Conservation (phyloP, 35 echinoderm and acorn worm genomes). For the Stichopus chloronotus region DNA sequence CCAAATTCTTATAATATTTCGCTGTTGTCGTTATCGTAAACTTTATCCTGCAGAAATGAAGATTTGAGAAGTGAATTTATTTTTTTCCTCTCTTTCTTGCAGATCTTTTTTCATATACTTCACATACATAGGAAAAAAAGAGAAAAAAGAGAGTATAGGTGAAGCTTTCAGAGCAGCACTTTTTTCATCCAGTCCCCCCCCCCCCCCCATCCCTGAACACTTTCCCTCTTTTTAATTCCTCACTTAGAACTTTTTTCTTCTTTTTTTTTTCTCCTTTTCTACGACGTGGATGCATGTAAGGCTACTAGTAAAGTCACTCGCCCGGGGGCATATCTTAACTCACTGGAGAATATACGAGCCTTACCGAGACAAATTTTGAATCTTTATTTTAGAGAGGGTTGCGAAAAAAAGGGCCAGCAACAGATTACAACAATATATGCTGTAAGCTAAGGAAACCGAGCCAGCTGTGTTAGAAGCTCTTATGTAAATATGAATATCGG, state of each 20-base stretch:
- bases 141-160: background rate
- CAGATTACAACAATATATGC: slow-evolving; percentile 15
- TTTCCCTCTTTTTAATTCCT: too few relatives aligned
- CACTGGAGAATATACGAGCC: slow-evolving; percentile 4
- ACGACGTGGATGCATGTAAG: too few relatives aligned
- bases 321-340: slow-evolving; percentile 14
- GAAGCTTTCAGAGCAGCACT: background rate
- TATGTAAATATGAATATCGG: slow-evolving; percentile 40
- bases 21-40: background rate
- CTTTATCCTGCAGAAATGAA: background rate
- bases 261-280: too few relatives aligned
- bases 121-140: background rate
- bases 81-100: background rate
- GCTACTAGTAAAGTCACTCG: slow-evolving; percentile 33
- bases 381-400: background rate
- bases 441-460: slow-evolving; percentile 42
- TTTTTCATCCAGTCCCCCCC: too few relatives aligned
- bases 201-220: too few relatives aligned
- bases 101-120: background rate
- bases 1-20: background rate
- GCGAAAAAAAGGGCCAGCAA: background rate
- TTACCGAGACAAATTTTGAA: background rate
- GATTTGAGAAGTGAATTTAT: background rate
- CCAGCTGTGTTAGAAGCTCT: slow-evolving; percentile 43
- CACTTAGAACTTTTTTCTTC: too few relatives aligned